Conservation (phyloP, 2,113 vertebrate genomes). For the Sander vitreus region DNA sequence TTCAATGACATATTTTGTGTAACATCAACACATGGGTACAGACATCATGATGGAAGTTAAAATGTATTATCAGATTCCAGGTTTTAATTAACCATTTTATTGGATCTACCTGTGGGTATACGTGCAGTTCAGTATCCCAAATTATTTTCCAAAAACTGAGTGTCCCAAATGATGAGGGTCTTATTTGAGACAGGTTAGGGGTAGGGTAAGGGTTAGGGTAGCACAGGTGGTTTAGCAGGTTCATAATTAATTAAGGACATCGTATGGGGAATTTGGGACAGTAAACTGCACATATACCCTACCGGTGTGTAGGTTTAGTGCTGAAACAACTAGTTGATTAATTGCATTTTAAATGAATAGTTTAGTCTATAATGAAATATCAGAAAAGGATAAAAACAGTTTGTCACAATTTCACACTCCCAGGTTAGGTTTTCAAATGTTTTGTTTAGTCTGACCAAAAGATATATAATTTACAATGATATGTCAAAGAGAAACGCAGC, state of each 20-base stretch:
- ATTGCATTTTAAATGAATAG: neutral
- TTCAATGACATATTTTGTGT: neutral
- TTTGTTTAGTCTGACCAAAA: neutral
- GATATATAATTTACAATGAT: neutral
- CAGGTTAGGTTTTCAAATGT: neutral
- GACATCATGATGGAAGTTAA: neutral
- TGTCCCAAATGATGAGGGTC: too few species aligned
- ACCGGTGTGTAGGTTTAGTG: neutral
- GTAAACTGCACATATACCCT: neutral
- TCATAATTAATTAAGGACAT: too few species aligned
- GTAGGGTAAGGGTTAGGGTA: too few species aligned
- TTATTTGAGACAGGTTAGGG: too few species aligned
- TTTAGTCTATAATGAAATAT: neutral
- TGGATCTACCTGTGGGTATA: neutral
- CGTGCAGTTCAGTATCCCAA: too few species aligned
- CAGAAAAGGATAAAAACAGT: neutral
- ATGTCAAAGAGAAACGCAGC: neutral
- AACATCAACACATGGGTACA: neutral
- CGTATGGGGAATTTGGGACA: too few species aligned
- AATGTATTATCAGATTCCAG: neutral
- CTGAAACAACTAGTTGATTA: neutral
- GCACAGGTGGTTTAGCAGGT: too few species aligned
- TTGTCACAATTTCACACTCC: neutral
- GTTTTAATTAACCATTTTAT: neutral
- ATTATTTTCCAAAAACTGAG: too few species aligned